Base-by-base conservation (phyloP, 2,113 vertebrate genomes). In the Oryzias melastigma region DNA sequence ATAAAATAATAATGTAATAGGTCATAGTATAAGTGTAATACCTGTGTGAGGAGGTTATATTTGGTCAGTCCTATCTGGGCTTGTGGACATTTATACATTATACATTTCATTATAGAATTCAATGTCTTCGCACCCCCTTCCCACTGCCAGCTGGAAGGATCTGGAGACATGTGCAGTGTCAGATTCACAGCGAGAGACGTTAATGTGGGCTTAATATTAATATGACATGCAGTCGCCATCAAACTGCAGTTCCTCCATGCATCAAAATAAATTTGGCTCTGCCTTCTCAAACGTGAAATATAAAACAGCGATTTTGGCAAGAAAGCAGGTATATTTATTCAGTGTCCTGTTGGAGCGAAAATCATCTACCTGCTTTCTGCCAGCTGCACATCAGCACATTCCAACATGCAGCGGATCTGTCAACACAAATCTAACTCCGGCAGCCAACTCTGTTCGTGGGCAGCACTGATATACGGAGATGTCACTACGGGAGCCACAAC, bases 341-440 rank as follows among this genome's bases (percentile, higher is more conserved):
- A 1, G 20, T 52, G 70, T 72, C 72, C 80, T 64, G 57, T 49
- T 62, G 62, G 25, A 66, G 51, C 14, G 47, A 48, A 64, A 64
- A 74, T 20, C 60, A 75, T 66, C 51, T 17, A 35, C 71, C 51
- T 51, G 57, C 35, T 69, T 57, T 27, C 42, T 47, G 68, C 46
- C 54, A 58, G 66, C 65, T 56, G 58, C 52, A 66, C 57, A 52
- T 73, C 65, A 5, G 20, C 52, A 2, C 44, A 5, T 45, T 22
- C 45, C 27, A 18, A 65, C 68, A 18, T 35, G 43, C 53, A 57
- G 51, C 8, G 45, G 50, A 73, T 75, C 54, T 73, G 75, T 81
- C 81, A 75, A 66, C 72, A 69, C 73, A 73, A 75, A 75, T 76
- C 80, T 79, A 56, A 64, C 48, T 75, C 59, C 48, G 66, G 22